These are phyloP conservation scores for Characodon lateralis DNA, from an alignment of 2,797 vertebrate genomes.

Conservation along the genomic window DNA sequence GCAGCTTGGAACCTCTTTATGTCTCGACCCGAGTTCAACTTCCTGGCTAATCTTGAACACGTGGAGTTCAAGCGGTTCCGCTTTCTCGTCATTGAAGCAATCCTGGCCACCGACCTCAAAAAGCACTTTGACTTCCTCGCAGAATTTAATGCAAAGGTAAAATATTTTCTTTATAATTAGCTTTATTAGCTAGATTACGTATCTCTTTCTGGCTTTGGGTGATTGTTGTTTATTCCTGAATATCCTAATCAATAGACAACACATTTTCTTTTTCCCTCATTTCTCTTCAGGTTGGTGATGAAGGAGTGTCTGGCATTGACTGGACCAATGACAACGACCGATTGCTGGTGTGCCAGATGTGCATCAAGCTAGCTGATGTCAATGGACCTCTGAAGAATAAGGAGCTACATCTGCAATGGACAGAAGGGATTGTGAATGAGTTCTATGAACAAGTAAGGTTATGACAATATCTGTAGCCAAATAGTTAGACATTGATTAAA, in stretches of 20 bases:
- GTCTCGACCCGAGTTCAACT: slow-evolving; percentile 95
- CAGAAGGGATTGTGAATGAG: slow-evolving; percentile 96
- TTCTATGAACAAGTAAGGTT: slow-evolving; percentile 86
- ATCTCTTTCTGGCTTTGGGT: not conserved
- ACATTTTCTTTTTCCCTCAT: not conserved
- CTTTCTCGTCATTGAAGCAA: slow-evolving; percentile 98
- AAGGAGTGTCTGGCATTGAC: slow-evolving; percentile 89
- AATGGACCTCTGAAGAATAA: slow-evolving; percentile 95
- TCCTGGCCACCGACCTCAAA: slow-evolving; percentile 97
- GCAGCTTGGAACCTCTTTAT: slow-evolving; percentile 98
- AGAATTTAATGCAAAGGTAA: slow-evolving; percentile 97
- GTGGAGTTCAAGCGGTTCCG: slow-evolving; percentile 99
- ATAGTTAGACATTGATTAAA: not conserved
- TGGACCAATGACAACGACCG: slow-evolving; percentile 98
- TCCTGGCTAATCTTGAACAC: slow-evolving; percentile 91
- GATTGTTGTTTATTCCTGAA: not conserved
- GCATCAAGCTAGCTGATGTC: slow-evolving; percentile 97
- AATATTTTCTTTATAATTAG: not conserved
- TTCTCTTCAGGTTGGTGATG: slow-evolving; percentile 88
- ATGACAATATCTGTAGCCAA: slow-evolving; percentile 1
- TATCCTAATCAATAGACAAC: not conserved
- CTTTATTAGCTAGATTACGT: not conserved
- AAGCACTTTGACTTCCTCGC: slow-evolving; percentile 98
- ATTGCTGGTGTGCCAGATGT: slow-evolving; percentile 96
- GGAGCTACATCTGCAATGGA: slow-evolving; percentile 96